Evolutionary conservation across 2,797 vertebrate genomes (phyloP).

Genomic region (Trachops cirrhosus): DNA sequence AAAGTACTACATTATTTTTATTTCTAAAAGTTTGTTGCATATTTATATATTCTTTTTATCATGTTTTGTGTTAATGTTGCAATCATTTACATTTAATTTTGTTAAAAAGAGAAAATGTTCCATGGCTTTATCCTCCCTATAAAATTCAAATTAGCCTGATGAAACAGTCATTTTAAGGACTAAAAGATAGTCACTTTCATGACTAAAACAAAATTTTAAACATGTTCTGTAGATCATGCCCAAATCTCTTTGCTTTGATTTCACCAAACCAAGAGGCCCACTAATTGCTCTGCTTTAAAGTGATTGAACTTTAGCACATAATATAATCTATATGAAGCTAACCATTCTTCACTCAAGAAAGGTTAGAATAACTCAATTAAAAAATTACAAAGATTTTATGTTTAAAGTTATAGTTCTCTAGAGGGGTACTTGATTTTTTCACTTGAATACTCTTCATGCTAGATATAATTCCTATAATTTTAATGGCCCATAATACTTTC

Average conservation of each 20-base stretch:
- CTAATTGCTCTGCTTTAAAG: not conserved
- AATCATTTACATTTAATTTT: not conserved
- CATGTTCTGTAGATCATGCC: not conserved
- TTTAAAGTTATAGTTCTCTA: not conserved
- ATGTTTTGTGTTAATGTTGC: not conserved
- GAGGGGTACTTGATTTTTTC: not conserved
- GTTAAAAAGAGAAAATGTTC: not conserved
- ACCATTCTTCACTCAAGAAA: not conserved
- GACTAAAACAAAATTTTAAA: not conserved
- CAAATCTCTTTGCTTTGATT: not conserved
- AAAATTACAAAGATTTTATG: not conserved
- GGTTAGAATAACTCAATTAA: not conserved
- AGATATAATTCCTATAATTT: not conserved
- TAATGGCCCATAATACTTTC: not conserved
- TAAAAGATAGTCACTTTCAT: not conserved
- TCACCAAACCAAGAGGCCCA: not conserved
- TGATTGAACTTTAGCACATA: not conserved
- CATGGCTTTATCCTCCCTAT: not conserved
- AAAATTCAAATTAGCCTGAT: not conserved
- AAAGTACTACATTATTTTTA: not conserved
- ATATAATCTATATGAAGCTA: not conserved
- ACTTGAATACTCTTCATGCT: not conserved
- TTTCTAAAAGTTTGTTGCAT: not conserved
- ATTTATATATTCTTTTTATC: not conserved
- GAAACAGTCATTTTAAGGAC: not conserved